phyloP scores from a whole-genome alignment of 2,113 vertebrate species.

The Neodontobutis hainanensis region DNA sequence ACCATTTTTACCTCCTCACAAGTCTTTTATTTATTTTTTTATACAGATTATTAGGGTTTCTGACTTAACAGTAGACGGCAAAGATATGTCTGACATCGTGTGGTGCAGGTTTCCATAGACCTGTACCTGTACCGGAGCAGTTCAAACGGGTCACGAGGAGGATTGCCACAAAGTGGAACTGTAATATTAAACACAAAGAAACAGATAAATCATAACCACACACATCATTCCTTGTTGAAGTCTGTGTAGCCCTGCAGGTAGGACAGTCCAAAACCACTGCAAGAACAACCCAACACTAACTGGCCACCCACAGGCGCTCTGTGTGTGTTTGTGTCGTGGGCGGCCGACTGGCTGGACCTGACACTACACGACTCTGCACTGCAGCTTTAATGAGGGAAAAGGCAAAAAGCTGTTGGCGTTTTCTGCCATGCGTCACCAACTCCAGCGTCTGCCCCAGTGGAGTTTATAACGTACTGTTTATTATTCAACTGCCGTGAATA shows the following conservation, averaged over 20 bases:
- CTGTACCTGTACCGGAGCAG: no score
- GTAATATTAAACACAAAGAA: neutral
- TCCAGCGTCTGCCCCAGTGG: neutral
- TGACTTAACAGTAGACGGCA: no score
- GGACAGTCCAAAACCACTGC: constrained; percentile 13
- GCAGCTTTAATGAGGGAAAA: constrained; percentile 53
- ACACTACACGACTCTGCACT: constrained; percentile 48
- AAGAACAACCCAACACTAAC: constrained; percentile 33
- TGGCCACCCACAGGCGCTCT: constrained; percentile 39
- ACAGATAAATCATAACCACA: neutral
- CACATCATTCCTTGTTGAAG: neutral
- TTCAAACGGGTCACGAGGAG: no score
- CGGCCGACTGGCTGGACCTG: constrained; percentile 33
- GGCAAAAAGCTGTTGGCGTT: constrained; percentile 37
- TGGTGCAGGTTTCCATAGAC: no score
- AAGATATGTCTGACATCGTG: no score
- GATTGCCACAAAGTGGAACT: neutral
- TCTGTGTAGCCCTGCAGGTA: constrained; percentile 19
- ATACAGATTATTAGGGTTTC: no score
- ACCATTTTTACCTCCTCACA: no score
- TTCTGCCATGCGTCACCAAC: constrained; percentile 30
- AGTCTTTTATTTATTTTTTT: no score
- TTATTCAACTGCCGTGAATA: neutral
- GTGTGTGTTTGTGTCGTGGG: constrained; percentile 1
- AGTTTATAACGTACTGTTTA: constrained; percentile 23